A percentile compares a stretch with the other conserved stretches of the same genome.
These are phyloP conservation scores for Zygogramma bicolorata DNA, from an alignment of 2,888 invertebrate genomes.

Conservation along the genomic window DNA sequence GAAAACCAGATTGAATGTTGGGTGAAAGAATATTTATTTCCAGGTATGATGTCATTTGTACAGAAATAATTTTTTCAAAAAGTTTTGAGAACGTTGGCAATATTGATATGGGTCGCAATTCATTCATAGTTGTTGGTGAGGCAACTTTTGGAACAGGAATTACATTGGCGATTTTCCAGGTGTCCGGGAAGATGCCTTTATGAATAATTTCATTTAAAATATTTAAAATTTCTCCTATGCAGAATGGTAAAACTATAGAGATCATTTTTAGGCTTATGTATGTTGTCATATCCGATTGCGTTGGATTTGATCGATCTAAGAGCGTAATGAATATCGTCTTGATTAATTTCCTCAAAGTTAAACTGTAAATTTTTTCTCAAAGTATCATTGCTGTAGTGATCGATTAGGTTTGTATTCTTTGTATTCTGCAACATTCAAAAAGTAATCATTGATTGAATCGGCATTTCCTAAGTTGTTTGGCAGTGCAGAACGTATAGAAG, in stretches of 20 bases:
- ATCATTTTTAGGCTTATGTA: too few relatives aligned
- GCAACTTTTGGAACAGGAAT: not conserved
- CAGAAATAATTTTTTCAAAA: too few relatives aligned
- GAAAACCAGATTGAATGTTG: constrained; percentile 4
- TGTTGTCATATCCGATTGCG: not conserved
- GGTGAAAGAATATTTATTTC: too few relatives aligned
- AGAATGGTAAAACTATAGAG: too few relatives aligned
- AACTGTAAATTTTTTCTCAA: not conserved
- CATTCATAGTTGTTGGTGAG: not conserved
- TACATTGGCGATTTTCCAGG: not conserved
- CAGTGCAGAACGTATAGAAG: not conserved
- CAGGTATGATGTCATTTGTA: not conserved
- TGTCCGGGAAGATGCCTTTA: not conserved
- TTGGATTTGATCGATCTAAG: not conserved
- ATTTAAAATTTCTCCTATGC: not conserved
- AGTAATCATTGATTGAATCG: constrained; percentile 2
- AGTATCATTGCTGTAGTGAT: not conserved
- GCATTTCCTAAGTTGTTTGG: not conserved
- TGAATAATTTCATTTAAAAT: not conserved
- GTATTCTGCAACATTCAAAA: not conserved
- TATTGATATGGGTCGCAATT: not conserved
- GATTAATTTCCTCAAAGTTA: not conserved
- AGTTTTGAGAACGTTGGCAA: too few relatives aligned
- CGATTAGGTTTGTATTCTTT: not conserved
- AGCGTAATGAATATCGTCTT: not conserved